Percentiles rank a stretch among this genome's conserved stretches.
Evolutionary conservation across 2,113 vertebrate species (phyloP).

Genomic region (Rhombomys opimus): DNA sequence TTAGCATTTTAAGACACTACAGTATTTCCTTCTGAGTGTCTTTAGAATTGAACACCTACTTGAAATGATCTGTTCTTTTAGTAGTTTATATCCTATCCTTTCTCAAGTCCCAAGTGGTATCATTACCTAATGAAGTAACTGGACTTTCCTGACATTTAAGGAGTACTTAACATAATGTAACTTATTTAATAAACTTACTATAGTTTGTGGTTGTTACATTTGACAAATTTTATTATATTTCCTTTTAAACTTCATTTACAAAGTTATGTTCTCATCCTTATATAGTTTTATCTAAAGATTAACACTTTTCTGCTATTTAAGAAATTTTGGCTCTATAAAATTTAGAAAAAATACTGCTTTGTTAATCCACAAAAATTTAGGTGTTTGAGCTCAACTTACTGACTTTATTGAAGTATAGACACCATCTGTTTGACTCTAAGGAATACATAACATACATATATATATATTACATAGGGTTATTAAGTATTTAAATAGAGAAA

Average conservation of each 20-base stretch:
- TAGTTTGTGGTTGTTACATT: background rate
- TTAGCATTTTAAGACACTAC: background rate
- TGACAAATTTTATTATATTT: background rate
- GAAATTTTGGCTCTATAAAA: slow-evolving; percentile 61
- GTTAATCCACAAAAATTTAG: background rate
- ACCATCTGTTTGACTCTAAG: background rate
- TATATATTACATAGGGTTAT: background rate
- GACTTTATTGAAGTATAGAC: background rate
- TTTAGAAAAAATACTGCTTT: slow-evolving; percentile 56
- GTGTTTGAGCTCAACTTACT: background rate
- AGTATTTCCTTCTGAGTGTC: background rate
- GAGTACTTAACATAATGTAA: background rate
- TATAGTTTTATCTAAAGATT: slow-evolving; percentile 45
- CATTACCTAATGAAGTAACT: background rate
- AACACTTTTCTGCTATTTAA: slow-evolving; percentile 66
- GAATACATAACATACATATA: background rate
- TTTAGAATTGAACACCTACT: background rate
- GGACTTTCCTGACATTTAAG: background rate
- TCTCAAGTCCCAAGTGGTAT: background rate
- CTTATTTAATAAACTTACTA: background rate
- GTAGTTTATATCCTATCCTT: background rate
- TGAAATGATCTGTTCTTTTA: background rate
- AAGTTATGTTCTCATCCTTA: background rate
- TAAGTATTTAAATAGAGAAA: background rate
- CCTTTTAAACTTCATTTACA: slow-evolving; percentile 38